Conservation (phyloP, 2,797 vertebrate species). For the Acrocephalus scirpaceus region DNA sequence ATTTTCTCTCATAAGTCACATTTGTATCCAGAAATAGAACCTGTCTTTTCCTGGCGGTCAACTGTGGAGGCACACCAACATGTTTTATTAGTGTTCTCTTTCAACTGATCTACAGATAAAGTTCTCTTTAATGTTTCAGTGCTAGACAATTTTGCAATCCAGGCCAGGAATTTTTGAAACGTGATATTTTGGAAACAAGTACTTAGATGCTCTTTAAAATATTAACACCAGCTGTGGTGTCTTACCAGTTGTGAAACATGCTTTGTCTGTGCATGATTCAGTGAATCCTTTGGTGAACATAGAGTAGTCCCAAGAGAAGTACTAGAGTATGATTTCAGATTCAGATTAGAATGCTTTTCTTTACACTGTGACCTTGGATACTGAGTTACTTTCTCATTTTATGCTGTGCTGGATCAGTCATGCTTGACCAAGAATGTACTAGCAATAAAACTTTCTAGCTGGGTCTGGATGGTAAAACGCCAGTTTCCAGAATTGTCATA, state of each 20-base stretch:
- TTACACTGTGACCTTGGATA: not conserved
- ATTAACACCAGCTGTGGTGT: not conserved
- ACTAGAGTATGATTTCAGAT: not conserved
- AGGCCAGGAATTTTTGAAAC: not conserved
- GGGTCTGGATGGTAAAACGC: not conserved
- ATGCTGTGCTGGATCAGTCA: not conserved
- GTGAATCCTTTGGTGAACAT: not conserved
- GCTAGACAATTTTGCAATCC: not conserved
- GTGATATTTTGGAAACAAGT: not conserved
- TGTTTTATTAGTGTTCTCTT: not conserved
- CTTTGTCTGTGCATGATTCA: not conserved
- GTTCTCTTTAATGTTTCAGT: not conserved
- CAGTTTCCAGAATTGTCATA: not conserved
- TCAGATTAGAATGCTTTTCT: not conserved
- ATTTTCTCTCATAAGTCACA: not conserved
- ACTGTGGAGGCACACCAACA: not conserved
- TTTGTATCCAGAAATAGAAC: slow-evolving; percentile 4
- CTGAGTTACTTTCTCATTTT: not conserved
- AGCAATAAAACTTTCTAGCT: not conserved
- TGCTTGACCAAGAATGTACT: not conserved
- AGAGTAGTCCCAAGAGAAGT: not conserved
- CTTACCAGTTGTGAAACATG: not conserved
- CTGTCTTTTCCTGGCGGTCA: not conserved
- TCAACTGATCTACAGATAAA: not conserved
- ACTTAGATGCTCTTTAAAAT: not conserved